Percentiles rank a stretch among this genome's conserved stretches.
Evolutionary conservation across 2,888 invertebrate species (phyloP).

Genomic region (Zaprionus obscuricornis): DNA sequence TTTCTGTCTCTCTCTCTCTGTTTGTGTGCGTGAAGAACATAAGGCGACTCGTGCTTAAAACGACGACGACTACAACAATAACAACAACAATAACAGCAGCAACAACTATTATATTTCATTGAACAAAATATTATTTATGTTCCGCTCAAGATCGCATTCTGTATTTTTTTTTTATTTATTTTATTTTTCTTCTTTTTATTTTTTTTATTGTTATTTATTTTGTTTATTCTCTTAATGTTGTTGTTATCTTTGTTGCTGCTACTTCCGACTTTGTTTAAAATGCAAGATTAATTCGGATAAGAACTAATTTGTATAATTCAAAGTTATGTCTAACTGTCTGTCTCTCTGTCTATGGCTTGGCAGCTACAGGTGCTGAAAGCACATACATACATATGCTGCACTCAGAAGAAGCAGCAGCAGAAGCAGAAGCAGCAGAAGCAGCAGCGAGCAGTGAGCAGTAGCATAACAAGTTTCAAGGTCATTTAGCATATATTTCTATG

Average conservation of each 20-base stretch:
- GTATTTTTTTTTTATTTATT: constrained; percentile 14
- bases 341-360: no score
- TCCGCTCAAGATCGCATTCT: constrained; percentile 75
- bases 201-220: constrained; percentile 17
- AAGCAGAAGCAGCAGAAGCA: no score
- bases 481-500: constrained; percentile 4
- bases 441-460: no score
- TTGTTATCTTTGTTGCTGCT: constrained; percentile 13
- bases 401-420: no score
- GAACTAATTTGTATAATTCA: constrained; percentile 1
- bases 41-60: constrained; percentile 66
- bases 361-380: constrained; percentile 13
- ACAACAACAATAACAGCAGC: constrained; percentile 28
- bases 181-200: constrained; percentile 31
- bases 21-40: constrained; percentile 67
- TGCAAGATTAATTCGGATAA: neutral
- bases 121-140: constrained; percentile 79
- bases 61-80: constrained; percentile 41
- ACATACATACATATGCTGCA: no score
- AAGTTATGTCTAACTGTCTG: no score
- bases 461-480: constrained; percentile 42
- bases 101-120: constrained; percentile 69
- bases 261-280: constrained; percentile 29
- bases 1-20: constrained; percentile 12
- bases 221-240: no score